These are phyloP conservation scores for Sebastolobus alascanus DNA, from an alignment of 2,797 vertebrate species.

Conservation along the genomic window DNA sequence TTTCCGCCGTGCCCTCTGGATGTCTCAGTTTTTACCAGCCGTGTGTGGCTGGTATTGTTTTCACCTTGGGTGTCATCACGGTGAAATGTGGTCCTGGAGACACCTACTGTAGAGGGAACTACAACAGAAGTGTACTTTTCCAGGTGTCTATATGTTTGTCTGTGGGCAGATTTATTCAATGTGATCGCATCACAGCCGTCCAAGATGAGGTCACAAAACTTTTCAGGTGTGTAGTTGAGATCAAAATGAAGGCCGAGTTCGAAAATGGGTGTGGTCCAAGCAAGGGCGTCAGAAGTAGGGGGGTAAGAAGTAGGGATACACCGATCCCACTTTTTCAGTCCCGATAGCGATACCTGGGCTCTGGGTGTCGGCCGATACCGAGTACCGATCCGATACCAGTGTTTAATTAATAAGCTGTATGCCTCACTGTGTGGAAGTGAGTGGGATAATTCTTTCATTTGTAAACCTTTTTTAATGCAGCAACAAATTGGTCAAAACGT, in stretches of 20 bases:
- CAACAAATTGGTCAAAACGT: no score
- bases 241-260: neutral
- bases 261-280: neutral
- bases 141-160: neutral
- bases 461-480: no score
- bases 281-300: neutral
- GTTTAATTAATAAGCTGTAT: no score
- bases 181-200: no score
- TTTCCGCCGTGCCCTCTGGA: conserved; percentile 46
- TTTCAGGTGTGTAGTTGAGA: neutral
- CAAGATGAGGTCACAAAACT: neutral
- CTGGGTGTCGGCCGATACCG: no score
- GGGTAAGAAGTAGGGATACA: neutral
- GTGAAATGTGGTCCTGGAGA: neutral
- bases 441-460: no score
- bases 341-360: no score
- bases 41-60: neutral
- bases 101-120: neutral
- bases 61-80: neutral
- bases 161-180: neutral
- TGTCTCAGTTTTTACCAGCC: neutral
- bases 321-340: no score
- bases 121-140: neutral
- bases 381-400: no score
- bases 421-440: no score